A percentile compares a stretch with the other conserved stretches of the same genome.
Conservation (phyloP, 2,797 vertebrate species). For the Tokudaia muenninki region DNA sequence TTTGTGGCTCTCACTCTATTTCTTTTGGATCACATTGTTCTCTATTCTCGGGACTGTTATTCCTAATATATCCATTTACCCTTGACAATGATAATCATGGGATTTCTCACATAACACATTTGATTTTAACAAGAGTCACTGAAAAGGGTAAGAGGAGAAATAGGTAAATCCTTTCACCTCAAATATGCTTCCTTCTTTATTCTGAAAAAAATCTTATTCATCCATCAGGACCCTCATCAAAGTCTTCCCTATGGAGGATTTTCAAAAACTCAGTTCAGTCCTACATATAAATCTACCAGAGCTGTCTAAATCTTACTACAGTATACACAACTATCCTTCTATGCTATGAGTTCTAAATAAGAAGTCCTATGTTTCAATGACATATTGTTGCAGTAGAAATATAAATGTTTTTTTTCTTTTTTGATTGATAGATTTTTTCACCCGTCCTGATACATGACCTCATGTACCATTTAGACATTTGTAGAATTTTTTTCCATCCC, state of each 20-base stretch:
- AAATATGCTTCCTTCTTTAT: constrained; percentile 45
- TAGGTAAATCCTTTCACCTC: constrained; percentile 8
- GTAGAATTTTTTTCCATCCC: not conserved
- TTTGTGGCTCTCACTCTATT: constrained; percentile 62
- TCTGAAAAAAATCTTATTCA: constrained; percentile 31
- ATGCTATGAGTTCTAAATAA: constrained; percentile 24
- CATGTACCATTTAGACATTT: not conserved
- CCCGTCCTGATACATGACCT: not conserved
- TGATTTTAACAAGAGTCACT: constrained; percentile 41
- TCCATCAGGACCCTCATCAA: not conserved
- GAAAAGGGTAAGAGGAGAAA: not conserved
- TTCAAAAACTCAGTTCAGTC: not conserved
- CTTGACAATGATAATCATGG: constrained; percentile 49
- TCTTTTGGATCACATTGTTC: constrained; percentile 58
- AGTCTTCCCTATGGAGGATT: not conserved
- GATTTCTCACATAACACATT: constrained; percentile 55
- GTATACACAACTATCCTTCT: not conserved
- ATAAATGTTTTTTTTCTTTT: constrained; percentile 7
- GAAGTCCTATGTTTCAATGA: constrained; percentile 4
- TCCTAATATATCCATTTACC: constrained; percentile 52
- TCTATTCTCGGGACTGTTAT: constrained; percentile 37
- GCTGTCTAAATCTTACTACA: not conserved
- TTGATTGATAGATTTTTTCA: constrained; percentile 7
- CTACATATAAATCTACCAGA: not conserved
- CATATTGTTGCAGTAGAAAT: not conserved